Evolutionary conservation across 2,888 invertebrate species (phyloP).

Genomic region (Drosophila emarginata): DNA sequence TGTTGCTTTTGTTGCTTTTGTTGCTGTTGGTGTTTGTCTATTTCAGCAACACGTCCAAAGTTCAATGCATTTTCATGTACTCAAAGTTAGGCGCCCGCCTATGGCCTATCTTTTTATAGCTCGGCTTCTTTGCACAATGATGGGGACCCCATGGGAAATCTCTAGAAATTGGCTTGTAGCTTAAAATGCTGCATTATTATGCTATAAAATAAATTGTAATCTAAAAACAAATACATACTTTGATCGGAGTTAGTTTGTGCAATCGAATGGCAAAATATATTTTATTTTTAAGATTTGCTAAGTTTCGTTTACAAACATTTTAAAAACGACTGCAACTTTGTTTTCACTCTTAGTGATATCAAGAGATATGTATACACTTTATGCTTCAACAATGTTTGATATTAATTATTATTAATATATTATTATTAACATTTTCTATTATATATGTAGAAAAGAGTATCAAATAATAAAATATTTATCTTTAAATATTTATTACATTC

Average conservation of each 20-base stretch:
- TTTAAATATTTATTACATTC: too few species aligned
- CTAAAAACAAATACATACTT: background rate
- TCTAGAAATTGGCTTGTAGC: background rate
- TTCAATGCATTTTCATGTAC: constrained; percentile 62
- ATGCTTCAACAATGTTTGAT: too few species aligned
- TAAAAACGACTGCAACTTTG: too few species aligned
- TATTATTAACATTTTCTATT: too few species aligned
- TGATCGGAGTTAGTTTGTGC: background rate
- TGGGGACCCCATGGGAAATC: background rate
- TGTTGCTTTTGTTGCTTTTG: constrained; percentile 3
- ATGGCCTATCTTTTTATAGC: constrained; percentile 64
- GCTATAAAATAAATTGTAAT: background rate
- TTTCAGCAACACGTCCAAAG: constrained; percentile 64
- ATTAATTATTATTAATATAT: too few species aligned
- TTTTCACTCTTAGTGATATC: too few species aligned
- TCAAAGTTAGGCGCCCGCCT: constrained; percentile 42
- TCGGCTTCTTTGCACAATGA: constrained; percentile 38
- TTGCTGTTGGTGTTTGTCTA: constrained; percentile 27
- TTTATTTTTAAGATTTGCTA: too few species aligned
- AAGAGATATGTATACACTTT: too few species aligned
- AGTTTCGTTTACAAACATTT: too few species aligned
- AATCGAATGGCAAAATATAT: too few species aligned
- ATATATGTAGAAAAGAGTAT: too few species aligned
- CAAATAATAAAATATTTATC: too few species aligned
- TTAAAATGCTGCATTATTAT: background rate